Conservation (phyloP, 2,888 invertebrate genomes). For the Diogma glabrata region DNA sequence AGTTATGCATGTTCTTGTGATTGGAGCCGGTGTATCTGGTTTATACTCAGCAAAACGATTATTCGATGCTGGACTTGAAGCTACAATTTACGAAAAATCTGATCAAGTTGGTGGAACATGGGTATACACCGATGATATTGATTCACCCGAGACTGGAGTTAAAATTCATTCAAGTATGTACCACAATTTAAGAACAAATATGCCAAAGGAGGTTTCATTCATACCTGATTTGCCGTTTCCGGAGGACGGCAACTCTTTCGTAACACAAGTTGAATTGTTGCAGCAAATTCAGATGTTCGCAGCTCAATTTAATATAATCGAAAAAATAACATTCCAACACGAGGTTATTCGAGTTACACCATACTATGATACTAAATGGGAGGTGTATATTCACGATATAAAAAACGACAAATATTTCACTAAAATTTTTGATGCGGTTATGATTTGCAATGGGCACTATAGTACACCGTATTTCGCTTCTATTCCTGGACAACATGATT, state of each 20-base stretch:
- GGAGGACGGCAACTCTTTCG: constrained; percentile 54
- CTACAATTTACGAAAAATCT: constrained; percentile 62
- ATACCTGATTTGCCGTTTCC: constrained; percentile 70
- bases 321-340: constrained; percentile 37
- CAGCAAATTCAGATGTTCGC: constrained; percentile 57
- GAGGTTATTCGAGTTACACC: constrained; percentile 13
- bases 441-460: constrained; percentile 75
- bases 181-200: constrained; percentile 69
- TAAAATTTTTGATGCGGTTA: constrained; percentile 55
- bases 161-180: constrained; percentile 85
- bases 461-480: constrained; percentile 57
- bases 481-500: constrained; percentile 51
- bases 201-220: constrained; percentile 83
- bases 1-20: too few species aligned
- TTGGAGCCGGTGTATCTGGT: constrained; percentile 80
- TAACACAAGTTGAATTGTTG: constrained; percentile 55
- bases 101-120: constrained; percentile 71
- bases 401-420: constrained; percentile 38
- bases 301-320: constrained; percentile 47
- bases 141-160: constrained; percentile 50
- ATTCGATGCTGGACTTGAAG: constrained; percentile 35
- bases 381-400: constrained; percentile 1
- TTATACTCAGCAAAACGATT: constrained; percentile 60
- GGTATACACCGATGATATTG: constrained; percentile 73
- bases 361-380: constrained; percentile 19